These are phyloP conservation scores for Athetis lepigone DNA, from an alignment of 2,888 invertebrate genomes.

Conservation along the genomic window DNA sequence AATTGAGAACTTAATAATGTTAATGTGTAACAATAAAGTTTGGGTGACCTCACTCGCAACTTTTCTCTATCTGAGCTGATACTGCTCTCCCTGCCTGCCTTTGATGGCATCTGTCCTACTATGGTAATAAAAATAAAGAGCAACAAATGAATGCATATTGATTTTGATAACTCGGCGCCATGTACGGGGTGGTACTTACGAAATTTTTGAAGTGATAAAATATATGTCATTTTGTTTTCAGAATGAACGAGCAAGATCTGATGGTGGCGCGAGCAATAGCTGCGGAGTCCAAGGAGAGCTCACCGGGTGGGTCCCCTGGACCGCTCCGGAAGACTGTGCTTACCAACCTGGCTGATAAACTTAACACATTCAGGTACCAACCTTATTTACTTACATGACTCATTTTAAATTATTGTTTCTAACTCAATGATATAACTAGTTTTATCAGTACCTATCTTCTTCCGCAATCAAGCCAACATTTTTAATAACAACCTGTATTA, in stretches of 20 bases:
- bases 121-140: not conserved
- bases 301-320: constrained; percentile 91
- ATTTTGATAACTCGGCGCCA: not conserved
- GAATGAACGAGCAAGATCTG: constrained; percentile 94
- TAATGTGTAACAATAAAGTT: too few relatives aligned
- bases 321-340: constrained; percentile 92
- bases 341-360: constrained; percentile 91
- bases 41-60: not conserved
- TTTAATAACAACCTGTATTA: too few relatives aligned
- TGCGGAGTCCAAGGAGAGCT: constrained; percentile 90
- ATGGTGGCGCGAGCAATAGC: constrained; percentile 93
- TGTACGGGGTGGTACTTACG: not conserved
- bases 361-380: constrained; percentile 93
- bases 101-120: not conserved
- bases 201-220: not conserved
- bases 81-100: not conserved
- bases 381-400: too few relatives aligned
- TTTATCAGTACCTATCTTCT: too few relatives aligned
- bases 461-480: too few relatives aligned
- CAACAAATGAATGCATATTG: not conserved
- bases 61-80: not conserved
- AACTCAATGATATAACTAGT: too few relatives aligned
- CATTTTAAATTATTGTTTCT: too few relatives aligned
- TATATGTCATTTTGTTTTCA: constrained; percentile 59
- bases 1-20: too few relatives aligned